Percentiles rank a stretch among this genome's conserved stretches.
Conservation (phyloP, 2,888 invertebrate species). For the Acronicta aceris region DNA sequence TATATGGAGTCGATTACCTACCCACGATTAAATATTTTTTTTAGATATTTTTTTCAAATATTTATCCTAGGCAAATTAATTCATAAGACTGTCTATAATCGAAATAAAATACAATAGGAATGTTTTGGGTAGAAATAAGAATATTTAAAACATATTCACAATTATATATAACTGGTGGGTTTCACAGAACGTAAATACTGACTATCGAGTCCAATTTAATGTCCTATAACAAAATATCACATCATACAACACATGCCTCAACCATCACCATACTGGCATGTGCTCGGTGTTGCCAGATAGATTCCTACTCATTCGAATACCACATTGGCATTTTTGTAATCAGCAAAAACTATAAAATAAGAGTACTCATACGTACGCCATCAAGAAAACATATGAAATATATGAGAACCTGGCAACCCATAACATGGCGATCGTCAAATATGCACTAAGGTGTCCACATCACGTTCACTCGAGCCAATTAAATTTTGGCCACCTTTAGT, state of each 20-base stretch:
- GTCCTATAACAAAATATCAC: slow-evolving; percentile 70
- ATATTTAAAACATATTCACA: slow-evolving; percentile 50
- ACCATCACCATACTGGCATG: slow-evolving; percentile 9
- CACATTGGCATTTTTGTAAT: neutral
- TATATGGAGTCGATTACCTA: neutral
- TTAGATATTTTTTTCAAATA: too few relatives aligned
- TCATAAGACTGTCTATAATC: slow-evolving; percentile 30
- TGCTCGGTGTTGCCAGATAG: slow-evolving; percentile 10
- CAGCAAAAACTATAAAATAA: neutral
- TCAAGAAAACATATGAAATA: neutral
- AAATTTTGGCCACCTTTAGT: slow-evolving; percentile 27
- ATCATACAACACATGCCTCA: slow-evolving; percentile 47
- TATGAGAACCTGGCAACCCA: slow-evolving; percentile 12
- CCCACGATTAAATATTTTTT: too few relatives aligned
- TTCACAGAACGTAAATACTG: slow-evolving; percentile 46
- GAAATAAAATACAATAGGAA: slow-evolving; percentile 53
- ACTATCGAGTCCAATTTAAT: slow-evolving; percentile 44
- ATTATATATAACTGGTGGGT: slow-evolving; percentile 59
- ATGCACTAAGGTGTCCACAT: slow-evolving; percentile 19
- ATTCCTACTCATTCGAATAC: neutral
- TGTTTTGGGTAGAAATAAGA: slow-evolving; percentile 48
- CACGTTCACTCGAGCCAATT: slow-evolving; percentile 10
- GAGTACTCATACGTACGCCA: too few relatives aligned
- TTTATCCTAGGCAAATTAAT: slow-evolving; percentile 22
- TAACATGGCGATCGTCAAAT: slow-evolving; percentile 24